Evolutionary conservation across 2,797 vertebrate species (phyloP).

Genomic region (Oophaga sylvatica): DNA sequence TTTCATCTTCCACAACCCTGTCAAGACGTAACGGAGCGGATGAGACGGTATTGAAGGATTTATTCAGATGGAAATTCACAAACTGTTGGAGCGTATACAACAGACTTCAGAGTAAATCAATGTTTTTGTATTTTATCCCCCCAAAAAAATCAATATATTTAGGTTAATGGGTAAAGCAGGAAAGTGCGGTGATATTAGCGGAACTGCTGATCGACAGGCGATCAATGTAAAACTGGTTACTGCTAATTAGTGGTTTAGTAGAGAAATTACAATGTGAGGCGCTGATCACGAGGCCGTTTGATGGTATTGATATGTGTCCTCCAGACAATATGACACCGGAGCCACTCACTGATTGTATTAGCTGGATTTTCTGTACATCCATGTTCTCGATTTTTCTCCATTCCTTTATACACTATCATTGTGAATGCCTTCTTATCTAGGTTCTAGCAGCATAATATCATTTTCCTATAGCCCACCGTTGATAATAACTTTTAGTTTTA

Average conservation of each 20-base stretch:
- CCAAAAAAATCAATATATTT: slow-evolving; percentile 11
- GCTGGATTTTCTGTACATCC: not conserved
- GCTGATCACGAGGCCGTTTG: not conserved
- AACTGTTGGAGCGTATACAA: not conserved
- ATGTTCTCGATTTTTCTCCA: not conserved
- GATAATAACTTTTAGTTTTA: not conserved
- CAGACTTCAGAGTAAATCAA: not conserved
- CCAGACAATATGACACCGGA: not conserved
- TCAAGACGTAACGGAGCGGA: not conserved
- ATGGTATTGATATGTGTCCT: not conserved
- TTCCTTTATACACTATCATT: not conserved
- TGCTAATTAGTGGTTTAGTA: not conserved
- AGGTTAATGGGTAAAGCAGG: not conserved
- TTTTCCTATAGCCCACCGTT: not conserved
- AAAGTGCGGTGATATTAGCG: not conserved
- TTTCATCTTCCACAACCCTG: not conserved
- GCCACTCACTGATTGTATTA: not conserved
- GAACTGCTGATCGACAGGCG: slow-evolving; percentile 5
- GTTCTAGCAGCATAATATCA: not conserved
- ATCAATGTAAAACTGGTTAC: not conserved
- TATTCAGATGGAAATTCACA: not conserved
- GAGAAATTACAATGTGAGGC: not conserved
- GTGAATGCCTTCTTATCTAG: not conserved
- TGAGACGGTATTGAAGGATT: not conserved
- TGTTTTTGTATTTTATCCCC: not conserved